A percentile compares a stretch with the other conserved stretches of the same genome.
Evolutionary conservation across 2,888 invertebrate genomes (phyloP).

Genomic region (Cotesia congregata): DNA sequence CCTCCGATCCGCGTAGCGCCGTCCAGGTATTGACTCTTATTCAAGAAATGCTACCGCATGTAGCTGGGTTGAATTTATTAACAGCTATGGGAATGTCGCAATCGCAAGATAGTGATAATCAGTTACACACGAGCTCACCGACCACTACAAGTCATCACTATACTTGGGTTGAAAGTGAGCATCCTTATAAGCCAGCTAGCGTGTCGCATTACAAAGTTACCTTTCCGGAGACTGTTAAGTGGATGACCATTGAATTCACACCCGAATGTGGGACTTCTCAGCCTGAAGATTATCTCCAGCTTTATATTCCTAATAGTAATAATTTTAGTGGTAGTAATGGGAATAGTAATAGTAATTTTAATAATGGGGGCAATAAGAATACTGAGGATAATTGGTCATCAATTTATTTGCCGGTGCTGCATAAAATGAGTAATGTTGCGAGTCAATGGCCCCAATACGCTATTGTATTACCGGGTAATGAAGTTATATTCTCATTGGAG

Average conservation of each 20-base stretch:
- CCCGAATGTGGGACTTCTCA: constrained; percentile 92
- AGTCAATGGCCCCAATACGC: constrained; percentile 90
- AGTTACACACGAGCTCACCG: constrained; percentile 58
- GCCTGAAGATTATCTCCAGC: constrained; percentile 88
- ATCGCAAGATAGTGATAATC: constrained; percentile 67
- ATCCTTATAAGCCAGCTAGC: constrained; percentile 93
- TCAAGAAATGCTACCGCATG: constrained; percentile 89
- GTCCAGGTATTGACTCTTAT: constrained; percentile 89
- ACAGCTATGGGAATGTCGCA: constrained; percentile 69
- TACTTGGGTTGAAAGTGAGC: constrained; percentile 94
- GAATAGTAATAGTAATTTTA: constrained; percentile 57
- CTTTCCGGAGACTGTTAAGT: constrained; percentile 90
- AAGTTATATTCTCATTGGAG: constrained; percentile 94
- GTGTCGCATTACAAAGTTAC: constrained; percentile 89
- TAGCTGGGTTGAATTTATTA: constrained; percentile 86
- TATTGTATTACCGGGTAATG: constrained; percentile 88
- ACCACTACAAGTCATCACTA: constrained; percentile 88
- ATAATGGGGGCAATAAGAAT: background rate
- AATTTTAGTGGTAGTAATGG: constrained; percentile 46
- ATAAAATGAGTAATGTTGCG: constrained; percentile 76
- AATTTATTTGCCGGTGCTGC: constrained; percentile 77
- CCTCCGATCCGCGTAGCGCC: constrained; percentile 87
- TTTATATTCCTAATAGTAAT: constrained; percentile 75
- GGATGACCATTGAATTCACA: constrained; percentile 95
- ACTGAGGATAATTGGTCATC: background rate